Evolutionary conservation across 2,113 vertebrate species (phyloP).

Genomic region (Mustela lutreola): DNA sequence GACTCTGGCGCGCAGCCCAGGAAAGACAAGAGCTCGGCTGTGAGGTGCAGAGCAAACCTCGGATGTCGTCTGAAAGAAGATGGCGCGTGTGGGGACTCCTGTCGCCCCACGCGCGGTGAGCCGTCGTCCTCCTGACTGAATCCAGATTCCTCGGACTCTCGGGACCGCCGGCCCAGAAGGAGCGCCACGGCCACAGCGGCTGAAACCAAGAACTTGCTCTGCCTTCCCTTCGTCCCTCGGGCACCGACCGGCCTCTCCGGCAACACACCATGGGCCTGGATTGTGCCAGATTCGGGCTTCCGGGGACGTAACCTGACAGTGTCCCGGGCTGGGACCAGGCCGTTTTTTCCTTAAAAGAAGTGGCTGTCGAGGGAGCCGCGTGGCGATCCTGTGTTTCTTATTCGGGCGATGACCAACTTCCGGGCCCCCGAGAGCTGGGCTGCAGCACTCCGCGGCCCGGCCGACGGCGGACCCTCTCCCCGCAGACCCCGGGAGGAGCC

Average conservation of each 20-base stretch:
- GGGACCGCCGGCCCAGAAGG: neutral
- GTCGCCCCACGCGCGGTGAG: fast-evolving
- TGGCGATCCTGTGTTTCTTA: neutral
- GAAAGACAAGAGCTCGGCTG: neutral
- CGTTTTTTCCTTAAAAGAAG: neutral
- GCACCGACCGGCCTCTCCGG: neutral
- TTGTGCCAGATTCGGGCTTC: neutral
- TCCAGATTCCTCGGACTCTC: too few species aligned
- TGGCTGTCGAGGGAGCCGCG: neutral
- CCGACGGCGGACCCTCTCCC: neutral
- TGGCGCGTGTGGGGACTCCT: fast-evolving
- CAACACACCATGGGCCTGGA: neutral
- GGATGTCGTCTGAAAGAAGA: neutral
- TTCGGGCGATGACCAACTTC: neutral
- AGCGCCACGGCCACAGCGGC: neutral
- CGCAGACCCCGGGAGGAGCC: neutral
- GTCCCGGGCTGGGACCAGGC: fast-evolving
- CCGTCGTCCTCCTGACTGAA: fast-evolving
- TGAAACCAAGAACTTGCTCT: neutral
- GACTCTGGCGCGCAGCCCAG: neutral
- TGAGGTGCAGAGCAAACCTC: neutral
- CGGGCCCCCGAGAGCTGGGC: neutral
- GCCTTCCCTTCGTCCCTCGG: too few species aligned
- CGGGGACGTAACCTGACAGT: neutral
- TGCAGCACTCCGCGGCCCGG: too few species aligned